phyloP scores from a whole-genome alignment of 2,113 vertebrate species.

The Toxotes jaculatrix region DNA sequence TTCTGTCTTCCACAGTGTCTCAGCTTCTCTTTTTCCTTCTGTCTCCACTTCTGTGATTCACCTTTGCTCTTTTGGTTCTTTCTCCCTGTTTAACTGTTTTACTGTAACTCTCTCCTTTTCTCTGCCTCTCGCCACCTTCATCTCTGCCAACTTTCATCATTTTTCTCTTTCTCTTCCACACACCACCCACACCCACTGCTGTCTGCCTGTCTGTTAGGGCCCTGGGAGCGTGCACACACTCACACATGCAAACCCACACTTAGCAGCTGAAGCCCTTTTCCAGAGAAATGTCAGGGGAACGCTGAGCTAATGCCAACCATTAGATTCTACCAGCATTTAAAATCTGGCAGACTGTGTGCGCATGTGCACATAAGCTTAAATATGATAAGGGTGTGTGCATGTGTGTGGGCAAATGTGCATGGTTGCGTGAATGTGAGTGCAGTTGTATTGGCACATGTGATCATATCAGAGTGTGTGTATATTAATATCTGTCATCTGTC shows the following conservation, averaged over 20 bases:
- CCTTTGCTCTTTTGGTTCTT: conserved; percentile 56
- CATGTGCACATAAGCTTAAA: conserved; percentile 23
- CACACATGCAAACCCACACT: conserved; percentile 30
- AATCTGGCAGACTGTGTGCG: conserved; percentile 40
- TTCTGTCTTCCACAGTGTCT: neutral
- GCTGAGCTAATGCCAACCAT: conserved; percentile 73
- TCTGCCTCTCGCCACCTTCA: conserved; percentile 1
- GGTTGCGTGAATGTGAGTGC: neutral
- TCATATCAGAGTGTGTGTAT: conserved; percentile 1
- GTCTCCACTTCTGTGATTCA: conserved; percentile 11
- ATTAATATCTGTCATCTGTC: conserved; percentile 35
- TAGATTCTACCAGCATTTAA: conserved; percentile 59
- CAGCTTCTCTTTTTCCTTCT: neutral
- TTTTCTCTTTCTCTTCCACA: conserved; percentile 19
- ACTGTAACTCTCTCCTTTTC: neutral
- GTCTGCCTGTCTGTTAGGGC: conserved; percentile 48
- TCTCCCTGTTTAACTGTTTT: neutral
- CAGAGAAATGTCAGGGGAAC: conserved; percentile 75
- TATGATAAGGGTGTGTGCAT: conserved; percentile 17
- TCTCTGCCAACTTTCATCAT: conserved; percentile 16
- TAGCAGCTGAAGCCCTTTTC: conserved; percentile 60
- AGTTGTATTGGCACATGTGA: neutral
- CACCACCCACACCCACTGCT: conserved; percentile 62
- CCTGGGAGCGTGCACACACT: neutral
- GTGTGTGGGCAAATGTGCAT: conserved; percentile 11